Conservation (phyloP, 2,113 vertebrate species). For the Carettochelys insculpta region DNA sequence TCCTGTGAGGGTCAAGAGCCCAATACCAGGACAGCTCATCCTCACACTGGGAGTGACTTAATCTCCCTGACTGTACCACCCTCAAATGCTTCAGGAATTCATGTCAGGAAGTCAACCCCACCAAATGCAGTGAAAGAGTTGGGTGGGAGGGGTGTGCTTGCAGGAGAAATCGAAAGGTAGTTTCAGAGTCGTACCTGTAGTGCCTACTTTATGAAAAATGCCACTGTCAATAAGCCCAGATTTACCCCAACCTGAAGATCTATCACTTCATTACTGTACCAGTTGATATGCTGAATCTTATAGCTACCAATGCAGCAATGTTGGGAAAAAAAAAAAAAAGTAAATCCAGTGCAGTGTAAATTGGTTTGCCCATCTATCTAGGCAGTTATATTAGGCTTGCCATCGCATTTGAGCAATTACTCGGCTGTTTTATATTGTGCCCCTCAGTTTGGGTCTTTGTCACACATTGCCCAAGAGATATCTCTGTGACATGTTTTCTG, state of each 20-base stretch:
- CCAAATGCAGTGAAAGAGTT: background rate
- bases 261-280: background rate
- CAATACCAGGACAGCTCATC: accelerated
- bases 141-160: too few relatives aligned
- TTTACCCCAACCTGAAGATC: background rate
- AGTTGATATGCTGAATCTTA: background rate
- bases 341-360: too few relatives aligned
- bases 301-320: too few relatives aligned
- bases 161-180: background rate
- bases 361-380: background rate
- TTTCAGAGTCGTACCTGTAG: background rate
- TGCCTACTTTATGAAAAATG: background rate
- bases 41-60: too few relatives aligned
- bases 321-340: too few relatives aligned
- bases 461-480: background rate
- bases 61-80: background rate
- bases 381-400: background rate
- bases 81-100: background rate
- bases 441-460: background rate
- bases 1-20: accelerated
- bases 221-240: background rate
- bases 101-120: background rate
- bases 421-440: background rate
- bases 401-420: background rate
- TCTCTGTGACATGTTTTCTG: background rate